These are phyloP conservation scores for Dichetophora obliterata DNA, from an alignment of 2,888 invertebrate genomes.

Conservation along the genomic window DNA sequence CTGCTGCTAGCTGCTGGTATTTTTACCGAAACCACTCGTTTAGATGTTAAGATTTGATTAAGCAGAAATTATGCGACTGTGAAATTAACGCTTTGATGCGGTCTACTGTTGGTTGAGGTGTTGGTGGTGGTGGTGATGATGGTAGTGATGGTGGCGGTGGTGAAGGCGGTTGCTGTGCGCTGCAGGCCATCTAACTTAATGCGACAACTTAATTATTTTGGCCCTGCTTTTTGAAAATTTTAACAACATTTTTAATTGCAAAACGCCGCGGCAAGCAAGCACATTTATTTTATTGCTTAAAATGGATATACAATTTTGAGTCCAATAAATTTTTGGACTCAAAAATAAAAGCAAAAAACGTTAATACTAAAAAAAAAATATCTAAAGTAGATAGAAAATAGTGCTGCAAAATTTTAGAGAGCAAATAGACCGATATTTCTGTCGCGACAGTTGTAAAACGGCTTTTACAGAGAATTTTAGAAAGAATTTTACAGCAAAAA, in stretches of 20 bases:
- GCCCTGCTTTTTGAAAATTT: background rate
- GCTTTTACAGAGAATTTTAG: no score
- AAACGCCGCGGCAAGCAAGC: background rate
- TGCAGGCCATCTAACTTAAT: background rate
- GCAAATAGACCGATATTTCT: no score
- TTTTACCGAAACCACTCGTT: background rate
- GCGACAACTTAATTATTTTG: background rate
- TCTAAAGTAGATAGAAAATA: no score
- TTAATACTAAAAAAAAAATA: no score
- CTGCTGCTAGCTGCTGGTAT: no score
- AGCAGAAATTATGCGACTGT: conserved; percentile 5
- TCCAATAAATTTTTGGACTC: background rate
- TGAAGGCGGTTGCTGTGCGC: background rate
- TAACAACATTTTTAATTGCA: background rate
- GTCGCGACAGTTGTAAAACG: no score
- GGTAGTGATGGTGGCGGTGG: background rate
- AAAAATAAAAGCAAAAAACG: no score
- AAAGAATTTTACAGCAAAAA: no score
- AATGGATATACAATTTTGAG: background rate
- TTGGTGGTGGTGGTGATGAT: background rate
- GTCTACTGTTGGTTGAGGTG: background rate
- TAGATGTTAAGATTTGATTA: background rate
- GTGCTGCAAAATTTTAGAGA: no score
- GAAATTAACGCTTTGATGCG: conserved; percentile 20
- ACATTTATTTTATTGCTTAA: background rate